Evolutionary conservation across 30 jellyfish, hydroid and myxozoan species (phyloP).

Genomic region (Haliclystus octoradiatus): DNA sequence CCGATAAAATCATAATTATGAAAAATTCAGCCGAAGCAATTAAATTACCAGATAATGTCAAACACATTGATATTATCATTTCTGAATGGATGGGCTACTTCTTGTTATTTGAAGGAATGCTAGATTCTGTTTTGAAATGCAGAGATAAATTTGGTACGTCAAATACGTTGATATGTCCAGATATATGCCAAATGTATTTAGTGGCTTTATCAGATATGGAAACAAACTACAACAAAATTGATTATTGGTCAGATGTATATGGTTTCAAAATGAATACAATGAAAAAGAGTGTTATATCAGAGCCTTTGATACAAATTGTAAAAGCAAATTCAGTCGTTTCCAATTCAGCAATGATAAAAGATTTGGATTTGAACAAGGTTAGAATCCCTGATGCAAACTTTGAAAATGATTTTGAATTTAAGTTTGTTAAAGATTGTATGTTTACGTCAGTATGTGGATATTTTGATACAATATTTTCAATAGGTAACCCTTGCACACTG

Average conservation of each 20-base stretch:
- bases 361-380: constrained; percentile 47
- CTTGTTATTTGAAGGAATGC: constrained; percentile 87
- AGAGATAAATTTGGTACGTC: constrained; percentile 50
- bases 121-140: constrained; percentile 61
- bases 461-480: no score
- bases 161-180: constrained; percentile 66
- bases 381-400: constrained; percentile 42
- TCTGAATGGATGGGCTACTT: constrained; percentile 99
- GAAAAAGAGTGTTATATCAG: constrained; percentile 59
- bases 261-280: constrained; percentile 77
- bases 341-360: constrained; percentile 27
- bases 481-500: constrained; percentile 30
- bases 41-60: constrained; percentile 12
- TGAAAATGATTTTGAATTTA: constrained; percentile 31
- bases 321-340: constrained; percentile 24
- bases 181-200: constrained; percentile 41
- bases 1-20: constrained; percentile 31
- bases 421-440: constrained; percentile 12
- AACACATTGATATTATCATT: constrained; percentile 70
- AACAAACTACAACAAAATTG: constrained; percentile 36
- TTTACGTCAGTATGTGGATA: constrained; percentile 77
- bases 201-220: constrained; percentile 60
- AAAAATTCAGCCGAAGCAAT: constrained; percentile 73
- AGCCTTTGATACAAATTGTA: constrained; percentile 58
- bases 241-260: constrained; percentile 82